Evolutionary conservation across 2,113 vertebrate species (phyloP).

Genomic region (Neogobius melanostomus): DNA sequence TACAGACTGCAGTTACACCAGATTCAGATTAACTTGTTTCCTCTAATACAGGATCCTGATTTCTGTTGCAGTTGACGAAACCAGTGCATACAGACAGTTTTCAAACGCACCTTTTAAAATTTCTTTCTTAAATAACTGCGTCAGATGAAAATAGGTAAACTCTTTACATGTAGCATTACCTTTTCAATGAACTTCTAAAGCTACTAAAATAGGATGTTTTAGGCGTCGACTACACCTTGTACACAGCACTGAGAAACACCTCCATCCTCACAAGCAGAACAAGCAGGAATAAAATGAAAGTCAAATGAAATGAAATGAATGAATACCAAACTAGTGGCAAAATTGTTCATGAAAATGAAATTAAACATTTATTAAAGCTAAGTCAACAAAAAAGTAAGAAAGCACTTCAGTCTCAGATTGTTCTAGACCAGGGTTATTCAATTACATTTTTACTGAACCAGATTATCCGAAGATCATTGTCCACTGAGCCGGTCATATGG

Average conservation of each 20-base stretch:
- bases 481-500: too few relatives aligned
- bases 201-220: too few relatives aligned
- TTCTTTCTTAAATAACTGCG: too few relatives aligned
- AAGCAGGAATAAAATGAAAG: background rate
- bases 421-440: too few relatives aligned
- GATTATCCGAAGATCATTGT: too few relatives aligned
- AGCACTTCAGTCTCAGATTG: background rate
- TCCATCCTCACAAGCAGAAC: background rate
- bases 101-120: background rate
- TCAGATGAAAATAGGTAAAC: too few relatives aligned
- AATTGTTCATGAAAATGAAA: background rate
- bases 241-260: background rate
- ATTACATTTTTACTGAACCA: too few relatives aligned
- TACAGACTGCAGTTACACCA: constrained; percentile 20
- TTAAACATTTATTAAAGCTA: background rate
- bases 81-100: background rate
- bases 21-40: background rate
- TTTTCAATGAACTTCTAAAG: too few relatives aligned
- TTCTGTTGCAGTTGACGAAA: background rate
- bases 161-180: too few relatives aligned
- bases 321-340: background rate
- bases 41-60: background rate
- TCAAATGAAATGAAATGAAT: background rate
- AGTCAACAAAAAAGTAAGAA: background rate
- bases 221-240: too few relatives aligned